phyloP scores from a whole-genome alignment of 1,140 invertebrate genomes.

The Drosophila paulistorum region DNA sequence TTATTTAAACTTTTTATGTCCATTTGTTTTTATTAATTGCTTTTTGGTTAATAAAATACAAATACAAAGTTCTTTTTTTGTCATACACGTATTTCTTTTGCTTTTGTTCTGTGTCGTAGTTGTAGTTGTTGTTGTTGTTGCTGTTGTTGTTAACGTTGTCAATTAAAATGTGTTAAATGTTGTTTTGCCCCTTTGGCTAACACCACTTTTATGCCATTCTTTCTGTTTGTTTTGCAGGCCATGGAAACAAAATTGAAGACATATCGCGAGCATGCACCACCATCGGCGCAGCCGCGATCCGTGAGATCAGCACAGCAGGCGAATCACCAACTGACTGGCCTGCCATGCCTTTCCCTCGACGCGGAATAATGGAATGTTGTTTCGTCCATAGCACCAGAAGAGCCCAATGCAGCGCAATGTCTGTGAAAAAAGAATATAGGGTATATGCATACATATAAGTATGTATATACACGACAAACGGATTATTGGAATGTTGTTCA shows the following conservation, averaged over 20 bases:
- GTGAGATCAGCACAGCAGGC: conserved; percentile 50
- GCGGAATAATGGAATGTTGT: conserved; percentile 19
- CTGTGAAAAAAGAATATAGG: neutral
- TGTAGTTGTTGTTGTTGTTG: neutral
- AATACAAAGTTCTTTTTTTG: conserved; percentile 49
- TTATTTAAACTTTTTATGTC: conserved; percentile 35
- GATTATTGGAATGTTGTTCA: conserved; percentile 27
- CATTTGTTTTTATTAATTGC: conserved; percentile 48
- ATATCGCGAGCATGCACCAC: conserved; percentile 74
- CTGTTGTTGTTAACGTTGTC: neutral
- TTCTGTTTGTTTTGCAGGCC: conserved; percentile 66
- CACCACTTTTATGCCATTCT: conserved; percentile 7
- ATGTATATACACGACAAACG: neutral
- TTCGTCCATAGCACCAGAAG: neutral
- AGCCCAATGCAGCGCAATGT: conserved; percentile 1
- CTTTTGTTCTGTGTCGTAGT: conserved; percentile 14
- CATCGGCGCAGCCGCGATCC: conserved; percentile 68
- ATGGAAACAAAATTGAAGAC: conserved; percentile 82
- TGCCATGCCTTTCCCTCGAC: conserved; percentile 41
- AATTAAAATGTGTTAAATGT: neutral
- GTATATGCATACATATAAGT: neutral
- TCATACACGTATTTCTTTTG: conserved; percentile 50
- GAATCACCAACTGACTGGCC: conserved; percentile 25
- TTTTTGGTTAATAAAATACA: conserved; percentile 72
- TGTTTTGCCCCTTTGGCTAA: conserved; percentile 21